phyloP scores from a whole-genome alignment of 2,888 invertebrate species.

The Nysson spinosus region DNA sequence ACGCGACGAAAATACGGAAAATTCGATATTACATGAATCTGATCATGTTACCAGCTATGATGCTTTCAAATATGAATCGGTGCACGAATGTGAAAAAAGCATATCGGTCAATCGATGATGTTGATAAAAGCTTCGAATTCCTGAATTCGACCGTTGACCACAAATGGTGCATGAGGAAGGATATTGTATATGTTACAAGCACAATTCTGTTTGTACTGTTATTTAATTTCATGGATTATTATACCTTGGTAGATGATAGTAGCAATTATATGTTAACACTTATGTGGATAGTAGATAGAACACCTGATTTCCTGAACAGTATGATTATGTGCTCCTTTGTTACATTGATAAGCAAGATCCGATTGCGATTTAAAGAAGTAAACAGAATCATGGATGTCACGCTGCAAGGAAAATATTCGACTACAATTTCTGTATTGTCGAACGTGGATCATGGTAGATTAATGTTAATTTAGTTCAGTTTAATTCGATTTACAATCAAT shows the following conservation, averaged over 20 bases:
- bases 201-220: conserved; percentile 8
- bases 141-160: conserved; percentile 29
- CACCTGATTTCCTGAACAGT: conserved; percentile 29
- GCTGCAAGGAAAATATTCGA: not conserved
- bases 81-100: conserved; percentile 1
- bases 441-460: conserved; percentile 15
- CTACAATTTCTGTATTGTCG: not conserved
- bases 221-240: conserved; percentile 33
- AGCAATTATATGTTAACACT: conserved; percentile 14
- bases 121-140: conserved; percentile 24
- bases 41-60: conserved; percentile 10
- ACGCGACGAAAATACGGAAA: not conserved
- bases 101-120: conserved; percentile 9
- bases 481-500: too few species aligned
- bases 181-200: conserved; percentile 15
- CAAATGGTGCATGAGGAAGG: conserved; percentile 28
- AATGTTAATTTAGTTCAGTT: too few species aligned
- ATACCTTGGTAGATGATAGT: conserved; percentile 13
- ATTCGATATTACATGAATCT: conserved; percentile 15
- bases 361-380: conserved; percentile 19
- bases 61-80: conserved; percentile 12
- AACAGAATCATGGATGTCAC: conserved; percentile 13
- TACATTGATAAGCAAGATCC: conserved; percentile 19
- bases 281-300: conserved; percentile 29
- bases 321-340: conserved; percentile 27